These are phyloP conservation scores for Lutraria lutraria DNA, from an alignment of 2,888 invertebrate species.

Conservation along the genomic window DNA sequence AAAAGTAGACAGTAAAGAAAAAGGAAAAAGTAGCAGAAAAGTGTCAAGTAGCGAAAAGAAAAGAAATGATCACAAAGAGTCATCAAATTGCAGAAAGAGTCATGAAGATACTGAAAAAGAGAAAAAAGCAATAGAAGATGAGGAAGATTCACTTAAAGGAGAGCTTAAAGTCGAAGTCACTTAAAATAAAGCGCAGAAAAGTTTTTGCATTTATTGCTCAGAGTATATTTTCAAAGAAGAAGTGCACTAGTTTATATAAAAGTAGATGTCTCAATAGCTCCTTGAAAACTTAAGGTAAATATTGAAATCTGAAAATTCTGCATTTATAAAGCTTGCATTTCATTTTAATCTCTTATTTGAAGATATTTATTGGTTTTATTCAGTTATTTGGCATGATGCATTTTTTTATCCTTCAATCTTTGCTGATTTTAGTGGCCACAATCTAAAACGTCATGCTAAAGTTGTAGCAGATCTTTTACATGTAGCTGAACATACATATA, in stretches of 20 bases:
- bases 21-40: slow-evolving; percentile 18
- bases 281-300: neutral
- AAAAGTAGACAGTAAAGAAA: neutral
- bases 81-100: neutral
- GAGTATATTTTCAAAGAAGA: neutral
- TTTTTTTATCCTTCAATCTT: too few relatives aligned
- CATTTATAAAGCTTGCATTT: neutral
- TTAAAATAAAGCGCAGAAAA: neutral
- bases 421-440: too few relatives aligned
- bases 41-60: slow-evolving; percentile 13
- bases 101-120: slow-evolving; percentile 13
- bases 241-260: neutral
- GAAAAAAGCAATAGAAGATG: slow-evolving; percentile 32
- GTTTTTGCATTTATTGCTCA: neutral
- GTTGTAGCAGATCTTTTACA: too few relatives aligned
- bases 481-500: too few relatives aligned
- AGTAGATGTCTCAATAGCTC: neutral
- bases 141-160: slow-evolving; percentile 45
- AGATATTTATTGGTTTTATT: too few relatives aligned
- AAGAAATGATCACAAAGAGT: slow-evolving; percentile 18
- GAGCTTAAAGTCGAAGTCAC: slow-evolving; percentile 50
- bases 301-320: neutral
- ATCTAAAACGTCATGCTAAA: too few relatives aligned
- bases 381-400: too few relatives aligned
- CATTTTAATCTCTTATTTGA: too few relatives aligned